Evolutionary conservation across 1,140 invertebrate species (phyloP).

Genomic region (Magallana gigas): DNA sequence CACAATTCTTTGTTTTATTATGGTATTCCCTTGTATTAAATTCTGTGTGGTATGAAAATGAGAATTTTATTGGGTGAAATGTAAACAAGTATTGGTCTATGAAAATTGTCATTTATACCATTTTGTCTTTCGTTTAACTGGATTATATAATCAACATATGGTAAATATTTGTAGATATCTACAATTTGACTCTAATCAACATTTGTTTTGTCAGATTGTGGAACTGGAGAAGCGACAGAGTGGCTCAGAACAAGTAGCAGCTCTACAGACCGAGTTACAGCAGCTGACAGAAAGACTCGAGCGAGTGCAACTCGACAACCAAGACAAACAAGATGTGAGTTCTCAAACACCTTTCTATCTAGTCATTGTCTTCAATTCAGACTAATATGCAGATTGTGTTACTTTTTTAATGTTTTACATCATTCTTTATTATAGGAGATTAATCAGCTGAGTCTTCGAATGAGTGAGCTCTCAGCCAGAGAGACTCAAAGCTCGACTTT

Average conservation of each 20-base stretch:
- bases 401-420: not conserved
- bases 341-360: not conserved
- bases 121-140: too few relatives aligned
- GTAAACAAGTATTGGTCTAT: too few relatives aligned
- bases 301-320: conserved; percentile 69
- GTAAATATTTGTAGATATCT: too few relatives aligned
- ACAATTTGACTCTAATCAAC: too few relatives aligned
- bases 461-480: conserved; percentile 56
- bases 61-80: too few relatives aligned
- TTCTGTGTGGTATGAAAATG: too few relatives aligned
- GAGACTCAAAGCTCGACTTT: conserved; percentile 52
- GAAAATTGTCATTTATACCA: too few relatives aligned
- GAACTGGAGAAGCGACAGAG: conserved; percentile 85
- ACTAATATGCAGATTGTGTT: too few relatives aligned
- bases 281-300: conserved; percentile 68
- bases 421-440: conserved; percentile 55
- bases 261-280: conserved; percentile 57
- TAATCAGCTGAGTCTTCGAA: conserved; percentile 51
- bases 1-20: too few relatives aligned
- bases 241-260: conserved; percentile 55
- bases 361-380: too few relatives aligned
- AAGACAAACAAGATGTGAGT: conserved; percentile 70
- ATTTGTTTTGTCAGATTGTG: conserved; percentile 79
- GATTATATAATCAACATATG: too few relatives aligned
- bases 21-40: too few relatives aligned